Conservation (phyloP, 2,797 vertebrate species). For the Streptopelia turtur region DNA sequence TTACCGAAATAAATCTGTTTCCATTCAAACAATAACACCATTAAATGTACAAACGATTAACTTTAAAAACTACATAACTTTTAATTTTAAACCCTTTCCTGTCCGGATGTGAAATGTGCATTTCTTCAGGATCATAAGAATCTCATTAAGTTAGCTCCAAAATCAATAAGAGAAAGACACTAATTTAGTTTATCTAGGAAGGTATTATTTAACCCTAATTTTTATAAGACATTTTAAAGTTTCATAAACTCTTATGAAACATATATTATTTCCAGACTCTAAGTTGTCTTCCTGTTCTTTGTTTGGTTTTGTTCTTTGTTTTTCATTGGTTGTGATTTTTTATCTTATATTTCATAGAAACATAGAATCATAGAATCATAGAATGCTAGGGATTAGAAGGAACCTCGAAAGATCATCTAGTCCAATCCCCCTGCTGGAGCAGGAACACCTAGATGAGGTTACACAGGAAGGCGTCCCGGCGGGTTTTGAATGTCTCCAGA, state of each 20-base stretch:
- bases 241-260: background rate
- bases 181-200: background rate
- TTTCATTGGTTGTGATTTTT: background rate
- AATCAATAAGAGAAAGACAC: background rate
- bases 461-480: no score
- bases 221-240: background rate
- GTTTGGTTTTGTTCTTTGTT: background rate
- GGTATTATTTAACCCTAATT: background rate
- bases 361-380: no score
- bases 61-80: background rate
- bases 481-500: no score
- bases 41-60: background rate
- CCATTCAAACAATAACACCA: background rate
- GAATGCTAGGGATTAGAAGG: no score
- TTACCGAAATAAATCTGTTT: background rate
- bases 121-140: background rate
- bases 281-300: background rate
- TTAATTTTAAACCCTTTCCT: background rate
- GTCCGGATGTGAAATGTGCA: background rate
- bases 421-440: no score
- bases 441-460: no score
- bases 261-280: background rate
- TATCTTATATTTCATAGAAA: background rate
- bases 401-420: no score
- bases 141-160: background rate